phyloP scores from a whole-genome alignment of 2,888 invertebrate species.

The Megamerina dolium region DNA sequence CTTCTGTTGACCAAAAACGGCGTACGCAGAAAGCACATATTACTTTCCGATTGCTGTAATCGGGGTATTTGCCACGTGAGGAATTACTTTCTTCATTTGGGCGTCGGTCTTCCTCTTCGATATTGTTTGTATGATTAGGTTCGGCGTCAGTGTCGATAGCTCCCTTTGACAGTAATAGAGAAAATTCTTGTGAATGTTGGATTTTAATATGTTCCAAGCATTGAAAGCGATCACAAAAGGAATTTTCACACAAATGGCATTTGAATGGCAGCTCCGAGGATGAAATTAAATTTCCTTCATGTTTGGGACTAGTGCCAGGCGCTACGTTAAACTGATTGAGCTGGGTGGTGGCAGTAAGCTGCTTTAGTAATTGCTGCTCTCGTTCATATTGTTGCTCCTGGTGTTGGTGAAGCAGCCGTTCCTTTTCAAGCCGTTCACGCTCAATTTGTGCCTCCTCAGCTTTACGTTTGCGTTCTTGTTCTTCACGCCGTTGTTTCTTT shows the following conservation, averaged over 20 bases:
- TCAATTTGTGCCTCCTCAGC: slow-evolving; percentile 28
- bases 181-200: slow-evolving; percentile 71
- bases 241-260: slow-evolving; percentile 87
- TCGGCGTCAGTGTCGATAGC: slow-evolving; percentile 58
- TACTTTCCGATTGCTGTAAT: slow-evolving; percentile 81
- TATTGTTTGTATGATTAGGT: slow-evolving; percentile 21
- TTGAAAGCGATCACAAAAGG: slow-evolving; percentile 71
- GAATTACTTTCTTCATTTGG: slow-evolving; percentile 58
- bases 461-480: slow-evolving; percentile 36
- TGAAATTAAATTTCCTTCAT: slow-evolving; percentile 19
- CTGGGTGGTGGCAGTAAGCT: slow-evolving; percentile 51
- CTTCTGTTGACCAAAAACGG: slow-evolving; percentile 92
- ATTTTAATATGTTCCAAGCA: slow-evolving; percentile 77
- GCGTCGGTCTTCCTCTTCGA: slow-evolving; percentile 57
- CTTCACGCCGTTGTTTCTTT: slow-evolving; percentile 29
- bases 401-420: slow-evolving; percentile 24
- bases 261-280: slow-evolving; percentile 75
- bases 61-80: slow-evolving; percentile 74
- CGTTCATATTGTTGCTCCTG: slow-evolving; percentile 26
- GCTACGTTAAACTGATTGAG: slow-evolving; percentile 50
- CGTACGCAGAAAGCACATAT: slow-evolving; percentile 90
- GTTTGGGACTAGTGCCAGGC: slow-evolving; percentile 24
- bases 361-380: slow-evolving; percentile 31
- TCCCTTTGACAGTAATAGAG: slow-evolving; percentile 74
- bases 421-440: slow-evolving; percentile 30